Percentiles rank a stretch among this genome's conserved stretches.
phyloP scores from a whole-genome alignment of 2,888 invertebrate genomes.

The Sarcophaga carnaria region DNA sequence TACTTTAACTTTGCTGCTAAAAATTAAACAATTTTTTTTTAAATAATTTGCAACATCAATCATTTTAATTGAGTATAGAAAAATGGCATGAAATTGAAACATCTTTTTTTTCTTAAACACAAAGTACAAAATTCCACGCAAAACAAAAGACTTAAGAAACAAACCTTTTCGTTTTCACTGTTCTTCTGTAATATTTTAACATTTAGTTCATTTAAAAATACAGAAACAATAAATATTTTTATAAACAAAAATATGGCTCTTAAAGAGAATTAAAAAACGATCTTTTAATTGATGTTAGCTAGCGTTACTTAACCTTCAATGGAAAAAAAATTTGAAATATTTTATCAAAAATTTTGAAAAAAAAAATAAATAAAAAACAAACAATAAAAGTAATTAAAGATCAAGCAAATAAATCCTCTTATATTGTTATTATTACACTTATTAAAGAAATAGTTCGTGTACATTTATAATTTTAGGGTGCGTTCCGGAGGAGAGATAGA shows the following conservation, averaged over 20 bases:
- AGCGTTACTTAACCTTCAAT: background rate
- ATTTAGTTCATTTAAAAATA: background rate
- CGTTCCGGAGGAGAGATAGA: constrained; percentile 12
- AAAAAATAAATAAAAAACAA: background rate
- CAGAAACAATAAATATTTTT: no score
- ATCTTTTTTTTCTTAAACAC: background rate
- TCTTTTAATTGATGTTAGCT: background rate
- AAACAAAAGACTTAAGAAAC: constrained; percentile 74
- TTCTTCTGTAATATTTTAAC: background rate
- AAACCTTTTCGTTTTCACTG: constrained; percentile 61
- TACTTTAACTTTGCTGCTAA: no score
- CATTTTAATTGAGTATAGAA: no score
- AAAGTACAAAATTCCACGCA: background rate
- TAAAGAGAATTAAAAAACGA: no score
- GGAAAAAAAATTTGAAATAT: background rate
- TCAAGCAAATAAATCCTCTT: constrained; percentile 20
- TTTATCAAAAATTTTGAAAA: background rate
- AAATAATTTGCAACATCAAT: no score
- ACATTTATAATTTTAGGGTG: constrained; percentile 26
- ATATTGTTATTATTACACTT: constrained; percentile 13
- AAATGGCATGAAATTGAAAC: no score
- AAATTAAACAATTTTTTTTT: no score
- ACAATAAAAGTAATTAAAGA: background rate
- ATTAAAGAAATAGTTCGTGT: constrained; percentile 16
- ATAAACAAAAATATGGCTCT: no score